phyloP scores from a whole-genome alignment of 2,888 invertebrate species.

The Drosophila diplacantha region DNA sequence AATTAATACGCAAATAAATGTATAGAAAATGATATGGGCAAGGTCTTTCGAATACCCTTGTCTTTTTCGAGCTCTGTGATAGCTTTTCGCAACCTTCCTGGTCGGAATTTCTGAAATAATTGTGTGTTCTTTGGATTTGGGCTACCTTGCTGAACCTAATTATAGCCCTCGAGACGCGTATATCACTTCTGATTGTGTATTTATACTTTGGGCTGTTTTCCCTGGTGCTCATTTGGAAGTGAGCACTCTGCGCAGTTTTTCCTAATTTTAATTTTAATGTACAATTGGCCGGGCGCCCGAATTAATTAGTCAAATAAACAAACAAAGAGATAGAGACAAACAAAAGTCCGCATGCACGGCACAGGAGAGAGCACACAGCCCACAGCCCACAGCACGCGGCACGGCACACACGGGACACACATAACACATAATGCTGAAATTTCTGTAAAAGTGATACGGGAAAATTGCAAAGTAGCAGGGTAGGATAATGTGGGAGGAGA shows the following conservation, averaged over 20 bases:
- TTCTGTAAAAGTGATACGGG: conserved; percentile 25
- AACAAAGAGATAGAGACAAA: conserved; percentile 14
- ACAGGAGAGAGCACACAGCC: not conserved
- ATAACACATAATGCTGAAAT: conserved; percentile 15
- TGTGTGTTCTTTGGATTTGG: not conserved
- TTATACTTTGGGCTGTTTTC: conserved; percentile 25
- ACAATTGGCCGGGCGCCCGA: conserved; percentile 44
- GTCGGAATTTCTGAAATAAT: not conserved
- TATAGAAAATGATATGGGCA: not conserved
- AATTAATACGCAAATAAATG: conserved; percentile 4
- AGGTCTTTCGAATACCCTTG: not conserved
- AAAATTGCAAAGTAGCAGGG: conserved; percentile 27
- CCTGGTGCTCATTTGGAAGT: conserved; percentile 6
- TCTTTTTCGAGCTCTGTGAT: not conserved
- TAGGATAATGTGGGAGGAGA: conserved; percentile 12
- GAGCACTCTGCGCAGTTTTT: conserved; percentile 19
- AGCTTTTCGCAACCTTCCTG: not conserved
- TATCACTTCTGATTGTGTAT: conserved; percentile 36
- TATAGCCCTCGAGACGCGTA: conserved; percentile 18
- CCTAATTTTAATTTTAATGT: conserved; percentile 31
- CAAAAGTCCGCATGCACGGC: conserved; percentile 4
- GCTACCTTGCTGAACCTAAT: conserved; percentile 24
- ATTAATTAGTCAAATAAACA: conserved; percentile 44
- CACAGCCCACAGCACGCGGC: not conserved
- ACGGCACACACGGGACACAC: not conserved